A percentile compares a stretch with the other conserved stretches of the same genome.
Evolutionary conservation across 1,140 invertebrate genomes (phyloP).

Genomic region (Coenobita brevimanus): DNA sequence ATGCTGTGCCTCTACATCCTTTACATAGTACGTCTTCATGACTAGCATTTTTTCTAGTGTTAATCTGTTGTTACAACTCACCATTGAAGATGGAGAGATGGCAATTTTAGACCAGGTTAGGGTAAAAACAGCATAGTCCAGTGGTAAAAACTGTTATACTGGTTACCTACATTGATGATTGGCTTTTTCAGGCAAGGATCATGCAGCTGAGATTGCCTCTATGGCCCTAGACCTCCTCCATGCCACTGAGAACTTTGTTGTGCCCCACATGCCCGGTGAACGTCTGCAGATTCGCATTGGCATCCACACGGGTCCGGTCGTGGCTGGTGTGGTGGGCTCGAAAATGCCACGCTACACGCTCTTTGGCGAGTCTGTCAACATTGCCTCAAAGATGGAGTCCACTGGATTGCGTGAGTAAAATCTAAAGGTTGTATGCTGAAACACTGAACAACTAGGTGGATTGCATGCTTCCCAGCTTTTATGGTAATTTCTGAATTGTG

Average conservation of each 20-base stretch:
- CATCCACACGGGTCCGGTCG: conserved; percentile 83
- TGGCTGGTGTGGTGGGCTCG: conserved; percentile 81
- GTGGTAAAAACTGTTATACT: too few relatives aligned
- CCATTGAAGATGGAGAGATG: too few relatives aligned
- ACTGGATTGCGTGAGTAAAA: conserved; percentile 80
- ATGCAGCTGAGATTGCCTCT: conserved; percentile 89
- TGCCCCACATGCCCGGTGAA: conserved; percentile 83
- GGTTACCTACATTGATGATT: too few relatives aligned
- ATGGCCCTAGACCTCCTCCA: conserved; percentile 89
- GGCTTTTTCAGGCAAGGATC: conserved; percentile 85
- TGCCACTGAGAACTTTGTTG: conserved; percentile 83
- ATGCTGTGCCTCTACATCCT: too few relatives aligned
- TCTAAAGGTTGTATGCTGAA: not conserved
- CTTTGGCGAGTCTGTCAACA: conserved; percentile 90
- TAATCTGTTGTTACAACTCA: too few relatives aligned
- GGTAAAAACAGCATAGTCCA: too few relatives aligned
- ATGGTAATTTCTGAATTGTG: too few relatives aligned
- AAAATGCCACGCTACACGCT: conserved; percentile 89
- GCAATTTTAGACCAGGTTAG: too few relatives aligned
- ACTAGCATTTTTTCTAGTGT: too few relatives aligned
- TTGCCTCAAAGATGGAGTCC: conserved; percentile 86
- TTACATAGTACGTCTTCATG: too few relatives aligned
- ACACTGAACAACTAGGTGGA: too few relatives aligned
- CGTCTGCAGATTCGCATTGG: conserved; percentile 85
- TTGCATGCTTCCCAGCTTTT: too few relatives aligned